Conservation (phyloP, 2,113 vertebrate species). For the Pongo abelii region DNA sequence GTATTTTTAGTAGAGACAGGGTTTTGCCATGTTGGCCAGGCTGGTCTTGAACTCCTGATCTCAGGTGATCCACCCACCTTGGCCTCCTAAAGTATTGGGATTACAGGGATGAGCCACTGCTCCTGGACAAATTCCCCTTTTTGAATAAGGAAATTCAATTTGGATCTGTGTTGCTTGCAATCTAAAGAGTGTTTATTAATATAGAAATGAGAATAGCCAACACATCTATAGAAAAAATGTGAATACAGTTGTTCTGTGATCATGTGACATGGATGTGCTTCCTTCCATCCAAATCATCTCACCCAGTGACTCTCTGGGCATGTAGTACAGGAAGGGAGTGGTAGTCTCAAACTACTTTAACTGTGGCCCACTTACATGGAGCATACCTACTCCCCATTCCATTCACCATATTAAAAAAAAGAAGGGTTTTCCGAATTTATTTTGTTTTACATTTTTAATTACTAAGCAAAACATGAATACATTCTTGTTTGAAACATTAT, state of each 20-base stretch:
- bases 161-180: not conserved
- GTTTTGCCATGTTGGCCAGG: too few species aligned
- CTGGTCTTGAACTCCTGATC: too few species aligned
- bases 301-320: not conserved
- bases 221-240: not conserved
- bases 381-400: not conserved
- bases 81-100: too few species aligned
- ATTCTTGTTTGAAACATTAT: not conserved
- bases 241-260: not conserved
- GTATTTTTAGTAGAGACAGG: too few species aligned
- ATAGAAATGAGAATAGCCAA: not conserved
- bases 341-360: not conserved
- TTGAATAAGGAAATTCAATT: not conserved
- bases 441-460: slow-evolving; percentile 20
- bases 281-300: not conserved
- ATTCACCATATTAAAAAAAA: not conserved
- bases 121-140: not conserved
- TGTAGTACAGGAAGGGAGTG: too few species aligned
- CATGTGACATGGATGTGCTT: not conserved
- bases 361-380: not conserved
- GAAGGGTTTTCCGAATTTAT: not conserved
- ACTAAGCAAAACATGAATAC: not conserved
- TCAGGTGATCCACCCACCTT: too few species aligned
- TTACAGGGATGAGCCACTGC: too few species aligned
- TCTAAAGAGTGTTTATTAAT: not conserved